Base-by-base conservation (phyloP, 2,113 vertebrate genomes). In the Halcyon malimbica region DNA sequence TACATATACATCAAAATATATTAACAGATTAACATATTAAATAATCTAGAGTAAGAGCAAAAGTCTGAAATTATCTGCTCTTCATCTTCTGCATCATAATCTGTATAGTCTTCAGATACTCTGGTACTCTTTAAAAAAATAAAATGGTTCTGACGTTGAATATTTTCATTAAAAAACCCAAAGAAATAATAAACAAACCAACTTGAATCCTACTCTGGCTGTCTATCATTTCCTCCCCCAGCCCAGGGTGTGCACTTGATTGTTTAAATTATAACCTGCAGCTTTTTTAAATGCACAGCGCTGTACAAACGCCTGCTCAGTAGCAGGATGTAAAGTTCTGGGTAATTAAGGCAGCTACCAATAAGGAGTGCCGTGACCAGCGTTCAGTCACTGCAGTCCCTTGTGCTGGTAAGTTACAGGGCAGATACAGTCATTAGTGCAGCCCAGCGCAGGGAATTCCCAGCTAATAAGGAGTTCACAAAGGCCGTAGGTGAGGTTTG, bases 231-330 rank as follows among this genome's bases (percentile, higher is more conserved):
- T 54, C 25, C 51, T 35, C 10, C 37, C 18, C 24, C 8, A 16
- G 5, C 10, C 21, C 21, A 39, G 5, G 37, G 33, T 82, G 63
- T 54, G 51, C 28, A 85, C 25, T 65, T 96, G n/a, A 78, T 51
- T 89, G 53, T 19, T 86, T 37, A 89, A 96, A 92, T 90, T 73
- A 69, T 81, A 84, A 89, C 70, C 84, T 48, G 60, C 83, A 93
- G 56, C 81, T 75, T 74, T 92, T 81, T 46, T 51, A 89, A 87
- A 96, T 54, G 78, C 10, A 89, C 23, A 92, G 33, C 2, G 1
- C 31, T 51, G 44, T 20, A 64, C 13, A 87, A 92, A 83, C 28
- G 25, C 46, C 78, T 87, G 21, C 37, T 76, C 93, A 95, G 64
- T 3, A 71, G 68, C 63, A n/a, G 13, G 68, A 77, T 77, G 53